Evolutionary conservation across 2,888 invertebrate species (phyloP).

Genomic region (Ypsolopha sequella): DNA sequence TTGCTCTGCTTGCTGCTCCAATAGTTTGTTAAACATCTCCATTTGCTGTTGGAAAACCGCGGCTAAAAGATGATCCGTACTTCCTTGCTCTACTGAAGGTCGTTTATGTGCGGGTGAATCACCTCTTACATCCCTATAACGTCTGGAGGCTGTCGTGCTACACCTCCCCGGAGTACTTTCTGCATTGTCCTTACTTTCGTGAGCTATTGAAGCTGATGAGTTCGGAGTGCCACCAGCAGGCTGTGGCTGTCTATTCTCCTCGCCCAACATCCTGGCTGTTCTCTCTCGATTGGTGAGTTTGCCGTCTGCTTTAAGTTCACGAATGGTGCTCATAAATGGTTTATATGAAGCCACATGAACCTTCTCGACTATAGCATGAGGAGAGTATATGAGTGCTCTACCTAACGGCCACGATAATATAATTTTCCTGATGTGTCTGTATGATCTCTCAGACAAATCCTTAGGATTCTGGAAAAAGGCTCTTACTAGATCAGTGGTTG

Average conservation of each 20-base stretch:
- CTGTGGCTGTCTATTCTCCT: neutral
- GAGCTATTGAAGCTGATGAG: neutral
- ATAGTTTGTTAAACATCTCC: neutral
- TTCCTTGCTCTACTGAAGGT: neutral
- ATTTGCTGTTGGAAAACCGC: neutral
- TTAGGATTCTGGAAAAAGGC: too few relatives aligned
- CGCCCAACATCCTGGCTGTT: neutral
- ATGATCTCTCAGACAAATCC: neutral
- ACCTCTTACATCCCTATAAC: neutral
- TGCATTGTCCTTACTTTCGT: neutral
- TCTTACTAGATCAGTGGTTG: too few relatives aligned
- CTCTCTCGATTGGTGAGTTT: neutral
- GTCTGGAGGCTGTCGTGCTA: neutral
- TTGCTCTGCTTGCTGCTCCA: neutral
- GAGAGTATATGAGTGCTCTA: neutral
- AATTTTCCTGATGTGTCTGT: neutral
- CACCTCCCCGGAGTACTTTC: neutral
- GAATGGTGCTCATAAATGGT: neutral
- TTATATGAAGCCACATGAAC: neutral
- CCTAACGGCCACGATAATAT: neutral
- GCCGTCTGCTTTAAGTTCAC: neutral
- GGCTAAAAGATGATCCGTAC: neutral
- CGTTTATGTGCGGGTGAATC: too few relatives aligned
- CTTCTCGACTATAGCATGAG: slow-evolving; percentile 2
- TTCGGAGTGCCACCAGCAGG: neutral